These are phyloP conservation scores for Gallinago jamesoni DNA, from an alignment of 2,113 vertebrate genomes.

Conservation along the genomic window DNA sequence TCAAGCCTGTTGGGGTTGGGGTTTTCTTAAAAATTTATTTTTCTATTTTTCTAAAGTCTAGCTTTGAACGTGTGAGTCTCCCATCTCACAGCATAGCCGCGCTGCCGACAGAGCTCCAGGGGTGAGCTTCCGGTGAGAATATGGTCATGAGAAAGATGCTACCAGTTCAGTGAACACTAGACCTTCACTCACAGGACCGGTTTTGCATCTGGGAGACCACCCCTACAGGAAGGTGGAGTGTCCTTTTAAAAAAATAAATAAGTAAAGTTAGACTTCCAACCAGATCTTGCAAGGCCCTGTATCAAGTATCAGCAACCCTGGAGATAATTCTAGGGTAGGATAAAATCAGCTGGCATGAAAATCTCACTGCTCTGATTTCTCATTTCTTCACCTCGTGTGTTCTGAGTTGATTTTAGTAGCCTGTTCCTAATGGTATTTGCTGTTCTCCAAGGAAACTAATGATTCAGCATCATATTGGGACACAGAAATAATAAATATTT, in stretches of 20 bases:
- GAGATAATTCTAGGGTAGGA: not conserved
- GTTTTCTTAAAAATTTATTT: not conserved
- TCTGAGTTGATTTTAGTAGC: not conserved
- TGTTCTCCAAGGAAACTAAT: not conserved
- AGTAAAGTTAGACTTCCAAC: not conserved
- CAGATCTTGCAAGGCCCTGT: not conserved
- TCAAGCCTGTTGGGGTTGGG: not conserved
- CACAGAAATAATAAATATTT: not conserved
- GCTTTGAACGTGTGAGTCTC: not conserved
- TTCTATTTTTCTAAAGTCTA: not conserved
- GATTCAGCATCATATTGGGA: not conserved
- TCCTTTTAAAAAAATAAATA: not conserved
- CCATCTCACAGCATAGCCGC: not conserved
- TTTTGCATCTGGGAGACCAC: not conserved
- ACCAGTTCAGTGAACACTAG: too few species aligned
- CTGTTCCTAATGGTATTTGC: not conserved
- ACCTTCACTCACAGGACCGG: not conserved
- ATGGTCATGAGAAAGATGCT: not conserved
- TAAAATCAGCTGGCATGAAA: not conserved
- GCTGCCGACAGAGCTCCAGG: not conserved
- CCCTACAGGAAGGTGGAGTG: fast-evolving
- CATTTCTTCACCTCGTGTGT: not conserved
- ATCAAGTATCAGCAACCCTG: not conserved
- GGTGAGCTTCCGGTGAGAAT: not conserved
- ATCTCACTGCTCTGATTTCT: not conserved